These are phyloP conservation scores for Aphidoletes aphidimyza DNA, from an alignment of 2,888 invertebrate species.

Conservation along the genomic window DNA sequence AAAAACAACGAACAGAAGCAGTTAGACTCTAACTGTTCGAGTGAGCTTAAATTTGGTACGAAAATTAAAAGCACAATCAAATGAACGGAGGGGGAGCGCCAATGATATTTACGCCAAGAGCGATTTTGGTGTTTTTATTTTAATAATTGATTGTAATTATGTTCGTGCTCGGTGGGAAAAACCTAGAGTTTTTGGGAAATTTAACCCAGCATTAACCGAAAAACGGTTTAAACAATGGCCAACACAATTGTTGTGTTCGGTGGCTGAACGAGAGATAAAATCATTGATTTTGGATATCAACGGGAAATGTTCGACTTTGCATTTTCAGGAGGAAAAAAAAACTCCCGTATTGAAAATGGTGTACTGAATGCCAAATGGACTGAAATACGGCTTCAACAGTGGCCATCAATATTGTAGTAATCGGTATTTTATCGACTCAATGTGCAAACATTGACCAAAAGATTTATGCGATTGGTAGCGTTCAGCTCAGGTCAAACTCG, in stretches of 20 bases:
- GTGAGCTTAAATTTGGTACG: neutral
- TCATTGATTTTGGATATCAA: conserved; percentile 14
- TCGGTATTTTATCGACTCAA: conserved; percentile 51
- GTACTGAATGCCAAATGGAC: neutral
- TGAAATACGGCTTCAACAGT: neutral
- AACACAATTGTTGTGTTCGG: neutral
- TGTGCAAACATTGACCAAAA: conserved; percentile 37
- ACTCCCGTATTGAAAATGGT: neutral
- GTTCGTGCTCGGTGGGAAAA: neutral
- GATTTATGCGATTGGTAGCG: conserved; percentile 31
- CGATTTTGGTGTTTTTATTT: conserved; percentile 5
- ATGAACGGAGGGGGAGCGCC: neutral
- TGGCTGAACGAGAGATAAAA: neutral
- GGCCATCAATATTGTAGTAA: conserved; percentile 44
- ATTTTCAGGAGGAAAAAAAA: no score
- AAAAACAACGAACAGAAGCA: no score
- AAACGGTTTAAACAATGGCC: neutral
- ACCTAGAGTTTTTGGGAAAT: neutral
- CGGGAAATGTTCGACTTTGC: neutral
- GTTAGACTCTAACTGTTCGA: no score
- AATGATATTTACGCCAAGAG: conserved; percentile 17
- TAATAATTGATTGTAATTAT: conserved; percentile 49
- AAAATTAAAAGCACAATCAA: conserved; percentile 34
- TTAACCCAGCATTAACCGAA: no score
- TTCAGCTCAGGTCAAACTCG: conserved; percentile 28